phyloP scores from a whole-genome alignment of 2,888 invertebrate genomes.

The Timema podura region DNA sequence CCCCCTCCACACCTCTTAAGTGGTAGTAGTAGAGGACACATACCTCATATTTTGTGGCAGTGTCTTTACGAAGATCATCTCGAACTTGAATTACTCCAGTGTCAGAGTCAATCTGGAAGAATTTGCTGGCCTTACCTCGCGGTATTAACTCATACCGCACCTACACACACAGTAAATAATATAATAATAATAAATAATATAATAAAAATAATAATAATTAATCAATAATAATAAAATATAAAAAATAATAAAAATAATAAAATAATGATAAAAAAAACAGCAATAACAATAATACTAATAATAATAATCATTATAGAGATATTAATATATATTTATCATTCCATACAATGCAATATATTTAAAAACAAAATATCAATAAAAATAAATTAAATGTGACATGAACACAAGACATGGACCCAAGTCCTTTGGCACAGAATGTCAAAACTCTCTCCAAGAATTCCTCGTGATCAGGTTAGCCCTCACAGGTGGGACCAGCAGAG shows the following conservation, averaged over 20 bases:
- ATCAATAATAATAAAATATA: not conserved
- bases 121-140: conserved; percentile 73
- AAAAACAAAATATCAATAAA: too few species aligned
- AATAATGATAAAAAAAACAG: conserved; percentile 3
- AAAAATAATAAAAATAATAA: not conserved
- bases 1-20: not conserved
- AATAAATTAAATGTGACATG: too few species aligned
- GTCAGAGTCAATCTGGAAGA: conserved; percentile 84
- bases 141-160: conserved; percentile 76
- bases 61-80: conserved; percentile 80
- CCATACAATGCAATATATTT: too few species aligned
- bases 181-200: conserved; percentile 13
- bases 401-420: too few species aligned
- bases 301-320: too few species aligned
- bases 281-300: too few species aligned
- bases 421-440: too few species aligned
- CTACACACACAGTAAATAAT: conserved; percentile 37
- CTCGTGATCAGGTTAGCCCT: too few species aligned
- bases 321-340: too few species aligned
- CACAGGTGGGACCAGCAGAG: too few species aligned
- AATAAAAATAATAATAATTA: not conserved
- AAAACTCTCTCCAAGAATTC: too few species aligned
- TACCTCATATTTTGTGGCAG: conserved; percentile 83
- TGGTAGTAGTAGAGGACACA: conserved; percentile 14
- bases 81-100: conserved; percentile 75